Conservation (phyloP, 2,888 invertebrate species). For the Ernsta delagoae region DNA sequence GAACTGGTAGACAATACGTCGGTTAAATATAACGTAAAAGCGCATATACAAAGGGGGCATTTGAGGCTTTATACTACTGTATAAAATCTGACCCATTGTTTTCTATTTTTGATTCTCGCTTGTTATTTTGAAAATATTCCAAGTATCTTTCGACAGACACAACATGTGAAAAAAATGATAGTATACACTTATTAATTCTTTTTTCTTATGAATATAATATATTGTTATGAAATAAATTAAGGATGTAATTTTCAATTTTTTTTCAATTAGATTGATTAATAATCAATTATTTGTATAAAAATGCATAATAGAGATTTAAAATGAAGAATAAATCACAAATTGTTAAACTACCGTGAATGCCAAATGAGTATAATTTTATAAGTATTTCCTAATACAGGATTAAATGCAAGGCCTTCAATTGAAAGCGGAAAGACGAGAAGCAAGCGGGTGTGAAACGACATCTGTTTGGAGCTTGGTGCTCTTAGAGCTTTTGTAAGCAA, state of each 20-base stretch:
- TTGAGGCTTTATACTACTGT: slow-evolving; percentile 14
- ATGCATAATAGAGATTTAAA: too few species aligned
- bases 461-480: background rate
- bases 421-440: slow-evolving; percentile 12
- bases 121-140: background rate
- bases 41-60: slow-evolving; percentile 26
- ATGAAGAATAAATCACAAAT: too few species aligned
- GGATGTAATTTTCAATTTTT: too few species aligned
- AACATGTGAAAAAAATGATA: too few species aligned
- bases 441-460: slow-evolving; percentile 21
- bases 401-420: slow-evolving; percentile 14
- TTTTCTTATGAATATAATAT: too few species aligned
- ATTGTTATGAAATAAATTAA: too few species aligned
- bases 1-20: slow-evolving; percentile 30
- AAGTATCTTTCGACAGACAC: background rate
- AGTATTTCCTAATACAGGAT: background rate
- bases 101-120: slow-evolving; percentile 9
- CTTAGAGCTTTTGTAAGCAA: slow-evolving; percentile 4
- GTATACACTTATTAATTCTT: too few species aligned
- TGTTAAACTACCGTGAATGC: too few species aligned
- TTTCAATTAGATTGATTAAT: too few species aligned
- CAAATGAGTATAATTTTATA: too few species aligned
- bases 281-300: too few species aligned
- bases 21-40: slow-evolving; percentile 34
- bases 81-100: slow-evolving; percentile 27